phyloP scores from a whole-genome alignment of 2,888 invertebrate species.

The Salpingus planirostris region DNA sequence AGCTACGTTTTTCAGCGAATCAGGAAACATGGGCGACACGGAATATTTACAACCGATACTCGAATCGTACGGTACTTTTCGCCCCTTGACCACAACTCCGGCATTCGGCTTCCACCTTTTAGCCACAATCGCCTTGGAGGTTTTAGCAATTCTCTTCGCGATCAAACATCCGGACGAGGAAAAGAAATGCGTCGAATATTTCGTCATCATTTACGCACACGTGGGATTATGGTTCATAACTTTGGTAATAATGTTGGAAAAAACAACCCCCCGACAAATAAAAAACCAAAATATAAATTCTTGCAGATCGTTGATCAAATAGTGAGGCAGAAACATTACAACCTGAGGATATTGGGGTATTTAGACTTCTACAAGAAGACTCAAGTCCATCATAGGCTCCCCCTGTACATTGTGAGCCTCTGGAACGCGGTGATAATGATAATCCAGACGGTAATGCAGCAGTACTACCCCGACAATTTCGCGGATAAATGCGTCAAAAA shows the following conservation, averaged over 20 bases:
- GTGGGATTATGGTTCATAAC: slow-evolving; percentile 50
- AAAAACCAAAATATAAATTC: slow-evolving; percentile 6
- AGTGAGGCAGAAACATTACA: slow-evolving; percentile 50
- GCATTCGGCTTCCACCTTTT: slow-evolving; percentile 32
- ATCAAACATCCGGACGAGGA: slow-evolving; percentile 35
- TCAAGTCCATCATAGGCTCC: slow-evolving; percentile 49
- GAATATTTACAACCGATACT: slow-evolving; percentile 36
- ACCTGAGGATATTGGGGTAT: slow-evolving; percentile 55
- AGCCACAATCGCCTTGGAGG: slow-evolving; percentile 31
- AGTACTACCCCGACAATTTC: slow-evolving; percentile 47
- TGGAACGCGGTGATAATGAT: slow-evolving; percentile 52
- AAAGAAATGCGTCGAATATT: slow-evolving; percentile 48
- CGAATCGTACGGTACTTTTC: slow-evolving; percentile 37
- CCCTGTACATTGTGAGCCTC: slow-evolving; percentile 53
- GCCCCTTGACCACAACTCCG: slow-evolving; percentile 34
- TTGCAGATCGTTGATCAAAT: slow-evolving; percentile 50
- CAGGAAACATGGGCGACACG: slow-evolving; percentile 36
- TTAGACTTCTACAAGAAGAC: slow-evolving; percentile 59
- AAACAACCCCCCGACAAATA: background rate
- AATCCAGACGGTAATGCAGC: slow-evolving; percentile 48
- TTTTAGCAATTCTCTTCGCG: slow-evolving; percentile 36
- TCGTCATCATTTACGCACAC: slow-evolving; percentile 50
- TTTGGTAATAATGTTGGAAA: slow-evolving; percentile 39
- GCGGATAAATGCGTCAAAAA: slow-evolving; percentile 44
- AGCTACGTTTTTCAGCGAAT: slow-evolving; percentile 41